Base-by-base conservation (phyloP, 2,797 vertebrate genomes). In the Pitangus sulphuratus region DNA sequence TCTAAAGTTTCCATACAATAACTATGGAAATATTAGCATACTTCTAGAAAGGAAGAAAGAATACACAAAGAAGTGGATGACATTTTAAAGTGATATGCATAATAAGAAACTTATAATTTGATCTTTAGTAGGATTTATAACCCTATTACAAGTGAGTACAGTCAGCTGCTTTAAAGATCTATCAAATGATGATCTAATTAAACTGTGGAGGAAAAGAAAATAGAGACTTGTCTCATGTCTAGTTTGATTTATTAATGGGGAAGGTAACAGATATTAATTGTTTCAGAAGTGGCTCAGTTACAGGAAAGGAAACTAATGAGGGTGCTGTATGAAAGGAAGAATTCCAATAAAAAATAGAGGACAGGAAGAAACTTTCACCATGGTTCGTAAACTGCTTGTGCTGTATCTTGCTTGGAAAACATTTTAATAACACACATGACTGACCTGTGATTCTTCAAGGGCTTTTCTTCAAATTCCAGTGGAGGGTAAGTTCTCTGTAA, bases 91-190 rank as follows among this genome's bases (percentile, higher is more conserved):
- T 68, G 68, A 87, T 87, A 81, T 80, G 78, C 71, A 71, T 87
- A 90, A 83, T 22, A 82, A 70, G 33, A 90, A 87, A 80, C 0
- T 5, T 89, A 54, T 80, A 84, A 90, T 92, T 93, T 93, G 85
- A 93, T 96, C 69, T 95, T 87, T 93, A 84, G 57, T 86, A 84
- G 91, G 89, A 95, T 96, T 97, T 97, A 95, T 93, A 79, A 89
- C 84, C 81, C 90, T 72, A 89, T 94, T 97, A 96, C 48, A 87
- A 87, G 68, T 87, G 83, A 91, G 39, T 94, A 92, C 40, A 87
- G 74, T 93, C 69, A 92, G 74, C 60, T 87, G 42, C 92, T 95
- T 83, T 91, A 80, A 84, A 89, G 81, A 80, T 80, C 78, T 87
- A 30, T 94, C 92, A 94, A 91, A 83, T 0, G 4, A 93, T 90